Evolutionary conservation across 2,797 vertebrate species (phyloP).

Genomic region (Gorsachius magnificus): DNA sequence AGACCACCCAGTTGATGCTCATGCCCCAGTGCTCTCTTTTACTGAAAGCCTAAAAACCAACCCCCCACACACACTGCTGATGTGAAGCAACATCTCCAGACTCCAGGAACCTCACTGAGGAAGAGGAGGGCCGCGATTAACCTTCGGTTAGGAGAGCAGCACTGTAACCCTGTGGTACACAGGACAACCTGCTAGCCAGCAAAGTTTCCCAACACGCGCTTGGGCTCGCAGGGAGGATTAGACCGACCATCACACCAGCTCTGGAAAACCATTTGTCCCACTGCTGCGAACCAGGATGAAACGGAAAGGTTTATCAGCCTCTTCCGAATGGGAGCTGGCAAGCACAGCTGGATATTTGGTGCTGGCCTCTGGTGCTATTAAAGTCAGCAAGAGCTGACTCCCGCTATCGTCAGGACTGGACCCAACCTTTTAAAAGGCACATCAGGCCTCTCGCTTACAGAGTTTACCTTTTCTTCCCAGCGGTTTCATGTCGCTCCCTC

Average conservation of each 20-base stretch:
- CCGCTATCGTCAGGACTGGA: not conserved
- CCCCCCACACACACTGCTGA: accelerated
- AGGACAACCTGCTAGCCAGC: not conserved
- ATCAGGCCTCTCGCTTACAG: not conserved
- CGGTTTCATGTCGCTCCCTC: accelerated
- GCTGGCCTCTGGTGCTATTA: not conserved
- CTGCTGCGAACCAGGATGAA: not conserved
- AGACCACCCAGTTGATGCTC: not conserved
- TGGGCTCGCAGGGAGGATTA: not conserved
- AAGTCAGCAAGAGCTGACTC: constrained; percentile 2
- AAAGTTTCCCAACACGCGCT: not conserved
- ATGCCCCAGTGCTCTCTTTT: not conserved
- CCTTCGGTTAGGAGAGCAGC: not conserved
- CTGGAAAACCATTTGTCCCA: not conserved
- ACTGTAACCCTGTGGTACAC: accelerated
- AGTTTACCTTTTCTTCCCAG: not conserved
- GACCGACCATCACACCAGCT: not conserved
- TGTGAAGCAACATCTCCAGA: not conserved
- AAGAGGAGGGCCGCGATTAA: not conserved
- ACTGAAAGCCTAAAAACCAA: not conserved
- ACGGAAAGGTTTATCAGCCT: not conserved
- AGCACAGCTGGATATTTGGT: constrained; percentile 15
- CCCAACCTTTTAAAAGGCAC: not conserved
- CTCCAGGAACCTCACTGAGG: not conserved
- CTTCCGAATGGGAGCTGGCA: not conserved